phyloP scores from a whole-genome alignment of 1,140 invertebrate species.

The Anadara kagoshimensis region DNA sequence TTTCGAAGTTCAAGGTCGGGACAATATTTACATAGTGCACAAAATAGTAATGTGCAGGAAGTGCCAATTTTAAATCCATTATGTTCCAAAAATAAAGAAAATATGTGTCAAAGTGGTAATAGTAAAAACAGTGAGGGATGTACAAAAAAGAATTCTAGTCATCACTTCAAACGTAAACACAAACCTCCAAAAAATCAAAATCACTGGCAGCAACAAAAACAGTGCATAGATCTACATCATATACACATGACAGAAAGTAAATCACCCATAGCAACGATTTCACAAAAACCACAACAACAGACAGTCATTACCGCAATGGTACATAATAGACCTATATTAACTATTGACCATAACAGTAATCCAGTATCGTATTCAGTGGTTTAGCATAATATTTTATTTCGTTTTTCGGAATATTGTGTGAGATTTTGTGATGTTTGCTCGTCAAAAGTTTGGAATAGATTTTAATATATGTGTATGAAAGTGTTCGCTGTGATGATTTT shows the following conservation, averaged over 20 bases:
- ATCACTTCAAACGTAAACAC: background rate
- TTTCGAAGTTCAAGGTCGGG: constrained; percentile 60
- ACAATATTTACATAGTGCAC: constrained; percentile 47
- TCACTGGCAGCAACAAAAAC: background rate
- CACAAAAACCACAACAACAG: constrained; percentile 7
- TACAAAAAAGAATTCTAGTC: constrained; percentile 15
- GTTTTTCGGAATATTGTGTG: background rate
- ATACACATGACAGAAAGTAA: constrained; percentile 30
- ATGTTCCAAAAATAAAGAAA: background rate
- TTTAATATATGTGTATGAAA: too few relatives aligned
- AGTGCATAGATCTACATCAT: constrained; percentile 26
- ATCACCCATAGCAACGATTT: constrained; percentile 28
- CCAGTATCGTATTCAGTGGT: constrained; percentile 41
- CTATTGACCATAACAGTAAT: constrained; percentile 10
- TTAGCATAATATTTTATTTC: background rate
- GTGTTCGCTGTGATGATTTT: too few relatives aligned
- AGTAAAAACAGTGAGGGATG: too few relatives aligned
- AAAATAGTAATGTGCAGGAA: constrained; percentile 47
- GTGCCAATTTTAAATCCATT: constrained; percentile 51
- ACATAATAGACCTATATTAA: constrained; percentile 27
- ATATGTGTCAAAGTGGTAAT: too few relatives aligned
- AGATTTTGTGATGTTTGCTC: background rate
- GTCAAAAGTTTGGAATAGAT: too few relatives aligned
- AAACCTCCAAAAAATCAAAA: background rate
- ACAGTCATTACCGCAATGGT: constrained; percentile 41